Evolutionary conservation across 2,797 vertebrate species (phyloP).

Genomic region (Orestias chungarensis): DNA sequence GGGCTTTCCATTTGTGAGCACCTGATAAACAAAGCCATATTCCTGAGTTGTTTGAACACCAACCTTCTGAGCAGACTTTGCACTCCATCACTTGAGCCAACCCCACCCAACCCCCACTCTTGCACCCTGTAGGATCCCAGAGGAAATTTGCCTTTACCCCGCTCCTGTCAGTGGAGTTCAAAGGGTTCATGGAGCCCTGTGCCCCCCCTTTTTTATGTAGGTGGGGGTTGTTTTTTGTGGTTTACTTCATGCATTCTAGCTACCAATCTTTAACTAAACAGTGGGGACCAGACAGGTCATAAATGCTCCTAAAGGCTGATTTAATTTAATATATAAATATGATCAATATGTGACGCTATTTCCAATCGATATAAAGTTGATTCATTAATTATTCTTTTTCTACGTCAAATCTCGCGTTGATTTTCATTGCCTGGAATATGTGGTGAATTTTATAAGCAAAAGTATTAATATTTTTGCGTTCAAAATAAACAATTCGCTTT

Average conservation of each 20-base stretch:
- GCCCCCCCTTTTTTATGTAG: conserved; percentile 43
- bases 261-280: conserved; percentile 63
- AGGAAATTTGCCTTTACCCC: conserved; percentile 76
- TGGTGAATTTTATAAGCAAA: neutral
- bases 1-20: conserved; percentile 13
- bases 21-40: conserved; percentile 45
- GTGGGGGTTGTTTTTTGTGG: conserved; percentile 63
- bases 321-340: neutral
- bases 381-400: neutral
- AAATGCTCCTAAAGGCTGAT: neutral
- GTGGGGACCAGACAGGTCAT: conserved; percentile 33
- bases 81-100: conserved; percentile 77
- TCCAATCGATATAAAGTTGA: neutral
- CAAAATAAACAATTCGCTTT: neutral
- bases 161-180: conserved; percentile 77
- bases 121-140: conserved; percentile 65
- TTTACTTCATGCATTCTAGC: conserved; percentile 76
- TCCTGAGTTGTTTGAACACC: conserved; percentile 57
- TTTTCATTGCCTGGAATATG: neutral
- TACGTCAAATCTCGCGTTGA: neutral
- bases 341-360: neutral
- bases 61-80: conserved; percentile 64
- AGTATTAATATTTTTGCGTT: neutral
- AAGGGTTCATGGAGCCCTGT: conserved; percentile 74
- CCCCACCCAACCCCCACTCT: conserved; percentile 78